phyloP scores from a whole-genome alignment of 2,113 vertebrate genomes.

The Barbus barbus region DNA sequence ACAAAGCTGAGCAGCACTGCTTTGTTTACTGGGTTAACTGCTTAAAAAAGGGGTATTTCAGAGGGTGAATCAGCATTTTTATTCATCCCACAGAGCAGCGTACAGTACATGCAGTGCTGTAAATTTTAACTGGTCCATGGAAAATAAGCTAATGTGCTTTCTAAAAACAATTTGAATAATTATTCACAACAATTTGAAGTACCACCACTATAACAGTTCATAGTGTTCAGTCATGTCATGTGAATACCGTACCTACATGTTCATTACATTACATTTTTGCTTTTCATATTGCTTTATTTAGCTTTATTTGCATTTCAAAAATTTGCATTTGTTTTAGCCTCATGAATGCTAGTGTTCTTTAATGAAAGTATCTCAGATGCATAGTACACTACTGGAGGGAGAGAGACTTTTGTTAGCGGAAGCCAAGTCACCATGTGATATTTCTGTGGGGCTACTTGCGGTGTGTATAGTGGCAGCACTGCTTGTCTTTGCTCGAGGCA shows the following conservation, averaged over 20 bases:
- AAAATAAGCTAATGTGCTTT: neutral
- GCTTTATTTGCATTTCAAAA: neutral
- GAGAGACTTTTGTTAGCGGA: neutral
- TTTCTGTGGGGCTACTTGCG: slow-evolving; percentile 20
- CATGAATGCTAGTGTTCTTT: neutral
- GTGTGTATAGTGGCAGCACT: neutral
- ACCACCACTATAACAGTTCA: neutral
- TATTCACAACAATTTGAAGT: neutral
- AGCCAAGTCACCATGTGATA: neutral
- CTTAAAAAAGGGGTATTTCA: neutral
- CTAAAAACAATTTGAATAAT: neutral
- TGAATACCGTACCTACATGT: no score
- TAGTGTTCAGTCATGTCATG: neutral
- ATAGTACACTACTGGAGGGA: neutral
- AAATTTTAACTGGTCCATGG: neutral
- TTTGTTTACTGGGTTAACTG: neutral
- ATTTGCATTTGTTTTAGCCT: neutral
- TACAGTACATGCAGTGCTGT: neutral
- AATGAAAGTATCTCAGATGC: neutral
- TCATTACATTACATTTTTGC: neutral
- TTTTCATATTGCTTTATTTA: neutral
- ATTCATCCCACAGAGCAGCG: neutral
- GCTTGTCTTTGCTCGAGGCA: slow-evolving; percentile 1
- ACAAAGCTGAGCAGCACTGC: neutral
- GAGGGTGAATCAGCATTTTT: neutral